phyloP scores from a whole-genome alignment of 2,888 invertebrate genomes.

The Drosophila tanythrix region DNA sequence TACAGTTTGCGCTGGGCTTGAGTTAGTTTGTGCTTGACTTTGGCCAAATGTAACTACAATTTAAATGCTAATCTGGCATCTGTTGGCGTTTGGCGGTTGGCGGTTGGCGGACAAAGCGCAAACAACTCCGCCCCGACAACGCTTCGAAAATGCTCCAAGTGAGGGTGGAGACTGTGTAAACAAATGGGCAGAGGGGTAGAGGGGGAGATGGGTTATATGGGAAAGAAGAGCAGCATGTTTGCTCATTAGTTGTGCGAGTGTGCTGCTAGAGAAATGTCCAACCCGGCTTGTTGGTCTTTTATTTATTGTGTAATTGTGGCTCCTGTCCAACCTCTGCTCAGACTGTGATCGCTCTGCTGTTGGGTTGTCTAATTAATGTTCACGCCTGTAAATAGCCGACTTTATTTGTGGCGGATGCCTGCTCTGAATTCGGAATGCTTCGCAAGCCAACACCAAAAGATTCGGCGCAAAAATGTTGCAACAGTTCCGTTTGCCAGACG shows the following conservation, averaged over 20 bases:
- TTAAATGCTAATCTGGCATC: constrained; percentile 80
- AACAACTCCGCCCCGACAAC: constrained; percentile 65
- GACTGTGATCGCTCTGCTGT: constrained; percentile 26
- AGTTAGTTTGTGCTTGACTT: constrained; percentile 54
- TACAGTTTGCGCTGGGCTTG: constrained; percentile 53
- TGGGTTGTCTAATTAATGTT: constrained; percentile 73
- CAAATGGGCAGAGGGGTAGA: neutral
- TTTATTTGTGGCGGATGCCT: constrained; percentile 72
- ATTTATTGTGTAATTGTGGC: constrained; percentile 62
- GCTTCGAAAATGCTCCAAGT: constrained; percentile 36
- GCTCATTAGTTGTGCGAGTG: constrained; percentile 61
- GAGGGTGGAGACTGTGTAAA: constrained; percentile 38
- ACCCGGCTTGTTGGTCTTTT: constrained; percentile 38
- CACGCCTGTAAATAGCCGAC: constrained; percentile 68
- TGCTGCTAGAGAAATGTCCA: constrained; percentile 16
- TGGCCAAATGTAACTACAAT: constrained; percentile 79
- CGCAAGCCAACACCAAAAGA: constrained; percentile 23
- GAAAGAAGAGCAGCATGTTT: constrained; percentile 42
- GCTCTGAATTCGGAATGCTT: constrained; percentile 49
- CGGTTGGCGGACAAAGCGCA: constrained; percentile 60
- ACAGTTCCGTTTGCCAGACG: constrained; percentile 24
- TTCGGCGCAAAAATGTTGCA: constrained; percentile 56
- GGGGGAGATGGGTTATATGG: neutral
- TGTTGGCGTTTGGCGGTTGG: constrained; percentile 71
- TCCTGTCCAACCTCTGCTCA: constrained; percentile 46